Percentiles rank a stretch among this genome's conserved stretches.
These are phyloP conservation scores for Tachysurus fulvidraco DNA, from an alignment of 2,113 vertebrate species.

Conservation along the genomic window DNA sequence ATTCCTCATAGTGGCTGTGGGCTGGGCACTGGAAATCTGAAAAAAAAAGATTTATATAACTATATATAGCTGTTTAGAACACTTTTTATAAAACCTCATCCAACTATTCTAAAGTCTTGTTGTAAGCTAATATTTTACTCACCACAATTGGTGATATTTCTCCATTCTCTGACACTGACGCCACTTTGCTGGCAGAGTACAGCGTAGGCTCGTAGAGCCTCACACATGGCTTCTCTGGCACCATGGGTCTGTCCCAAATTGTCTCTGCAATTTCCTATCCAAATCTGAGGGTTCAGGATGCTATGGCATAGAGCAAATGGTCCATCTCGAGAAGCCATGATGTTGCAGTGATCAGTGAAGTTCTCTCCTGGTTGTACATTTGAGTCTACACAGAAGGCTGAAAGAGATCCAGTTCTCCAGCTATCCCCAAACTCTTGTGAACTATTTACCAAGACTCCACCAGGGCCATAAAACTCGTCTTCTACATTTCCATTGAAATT, in stretches of 20 bases:
- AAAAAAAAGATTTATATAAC: neutral
- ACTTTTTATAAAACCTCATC: neutral
- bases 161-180: conserved; percentile 59
- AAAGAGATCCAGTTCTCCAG: conserved; percentile 62
- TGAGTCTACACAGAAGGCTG: conserved; percentile 47
- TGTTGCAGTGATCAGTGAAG: conserved; percentile 49
- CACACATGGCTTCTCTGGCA: conserved; percentile 50
- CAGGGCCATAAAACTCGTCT: conserved; percentile 64
- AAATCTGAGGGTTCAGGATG: neutral
- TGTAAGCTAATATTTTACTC: conserved; percentile 22
- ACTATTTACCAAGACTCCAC: conserved; percentile 46
- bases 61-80: neutral
- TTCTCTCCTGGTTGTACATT: neutral
- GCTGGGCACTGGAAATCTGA: conserved; percentile 59
- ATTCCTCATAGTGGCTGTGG: conserved; percentile 68
- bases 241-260: conserved; percentile 40
- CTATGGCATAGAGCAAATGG: conserved; percentile 60
- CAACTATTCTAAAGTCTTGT: neutral
- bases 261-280: conserved; percentile 40
- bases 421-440: conserved; percentile 67
- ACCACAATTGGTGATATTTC: conserved; percentile 64
- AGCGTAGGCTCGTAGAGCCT: conserved; percentile 53
- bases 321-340: conserved; percentile 51
- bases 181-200: conserved; percentile 62
- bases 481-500: conserved; percentile 52